phyloP scores from a whole-genome alignment of 53 echinoderm and acorn worm species.

The Mesocentrotus franciscanus region DNA sequence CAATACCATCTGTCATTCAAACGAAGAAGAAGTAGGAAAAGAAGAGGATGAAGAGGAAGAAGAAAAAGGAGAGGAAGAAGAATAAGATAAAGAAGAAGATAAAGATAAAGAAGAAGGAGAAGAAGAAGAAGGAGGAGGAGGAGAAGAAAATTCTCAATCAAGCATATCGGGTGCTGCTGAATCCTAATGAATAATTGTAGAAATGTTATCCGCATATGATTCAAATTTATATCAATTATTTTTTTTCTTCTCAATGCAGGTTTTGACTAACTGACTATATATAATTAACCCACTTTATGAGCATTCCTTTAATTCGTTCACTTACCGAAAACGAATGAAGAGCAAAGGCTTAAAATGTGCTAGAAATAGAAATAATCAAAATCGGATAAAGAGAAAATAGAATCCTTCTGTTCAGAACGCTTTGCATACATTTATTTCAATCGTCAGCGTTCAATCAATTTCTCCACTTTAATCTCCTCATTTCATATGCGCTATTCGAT shows the following conservation, averaged over 20 bases:
- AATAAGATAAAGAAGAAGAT: not conserved
- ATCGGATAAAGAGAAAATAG: not conserved
- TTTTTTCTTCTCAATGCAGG: too few species aligned
- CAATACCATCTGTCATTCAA: not conserved
- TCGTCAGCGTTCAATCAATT: not conserved
- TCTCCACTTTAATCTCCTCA: not conserved
- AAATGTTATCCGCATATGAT: too few species aligned
- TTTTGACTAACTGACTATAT: not conserved
- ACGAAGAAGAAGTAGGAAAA: not conserved
- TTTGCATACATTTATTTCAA: not conserved
- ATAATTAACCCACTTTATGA: not conserved
- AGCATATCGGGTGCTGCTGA: too few species aligned
- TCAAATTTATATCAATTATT: too few species aligned
- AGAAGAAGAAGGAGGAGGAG: not conserved
- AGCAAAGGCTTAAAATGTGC: not conserved
- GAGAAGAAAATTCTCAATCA: too few species aligned
- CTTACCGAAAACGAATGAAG: not conserved
- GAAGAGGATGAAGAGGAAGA: not conserved
- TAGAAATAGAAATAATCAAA: not conserved
- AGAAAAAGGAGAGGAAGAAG: not conserved
- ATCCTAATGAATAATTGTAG: too few species aligned
- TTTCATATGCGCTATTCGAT: not conserved
- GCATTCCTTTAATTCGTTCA: not conserved
- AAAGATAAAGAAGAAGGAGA: not conserved
- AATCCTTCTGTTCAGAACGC: not conserved